Percentiles rank a stretch among this genome's conserved stretches.
phyloP scores from a whole-genome alignment of 2,888 invertebrate genomes.

The Ypsolopha scabrella region DNA sequence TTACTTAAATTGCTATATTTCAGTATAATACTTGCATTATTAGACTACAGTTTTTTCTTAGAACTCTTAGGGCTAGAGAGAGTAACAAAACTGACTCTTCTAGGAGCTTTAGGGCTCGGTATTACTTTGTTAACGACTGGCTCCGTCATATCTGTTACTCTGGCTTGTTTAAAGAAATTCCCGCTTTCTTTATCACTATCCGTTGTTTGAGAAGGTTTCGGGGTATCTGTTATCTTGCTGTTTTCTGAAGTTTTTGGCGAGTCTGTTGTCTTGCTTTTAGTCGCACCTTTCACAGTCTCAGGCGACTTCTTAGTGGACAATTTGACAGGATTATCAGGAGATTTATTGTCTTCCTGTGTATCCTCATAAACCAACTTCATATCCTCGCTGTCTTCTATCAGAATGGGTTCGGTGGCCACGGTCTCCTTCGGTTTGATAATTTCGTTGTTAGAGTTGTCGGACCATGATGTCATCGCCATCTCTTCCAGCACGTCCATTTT shows the following conservation, averaged over 20 bases:
- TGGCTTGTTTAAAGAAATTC: constrained; percentile 42
- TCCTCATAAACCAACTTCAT: constrained; percentile 73
- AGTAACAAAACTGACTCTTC: constrained; percentile 80
- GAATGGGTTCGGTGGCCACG: constrained; percentile 19
- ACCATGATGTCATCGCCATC: constrained; percentile 62
- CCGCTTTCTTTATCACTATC: neutral
- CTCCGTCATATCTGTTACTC: constrained; percentile 42
- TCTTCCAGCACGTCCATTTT: constrained; percentile 53
- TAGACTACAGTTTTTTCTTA: constrained; percentile 51
- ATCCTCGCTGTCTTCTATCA: constrained; percentile 64
- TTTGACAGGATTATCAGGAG: neutral
- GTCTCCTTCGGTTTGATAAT: constrained; percentile 32
- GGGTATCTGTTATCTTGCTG: neutral
- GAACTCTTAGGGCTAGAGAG: constrained; percentile 82
- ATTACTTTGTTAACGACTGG: constrained; percentile 23
- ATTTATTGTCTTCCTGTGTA: constrained; percentile 23
- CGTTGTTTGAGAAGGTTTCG: constrained; percentile 8
- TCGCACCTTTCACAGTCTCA: neutral
- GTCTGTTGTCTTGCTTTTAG: neutral
- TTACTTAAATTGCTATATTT: too few species aligned
- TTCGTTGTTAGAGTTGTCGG: constrained; percentile 55
- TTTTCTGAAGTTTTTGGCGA: constrained; percentile 3
- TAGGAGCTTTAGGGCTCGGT: constrained; percentile 67
- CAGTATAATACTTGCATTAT: too few species aligned
- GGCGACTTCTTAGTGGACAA: neutral